phyloP scores from a whole-genome alignment of 2,113 vertebrate species.

The Cinclus cinclus region DNA sequence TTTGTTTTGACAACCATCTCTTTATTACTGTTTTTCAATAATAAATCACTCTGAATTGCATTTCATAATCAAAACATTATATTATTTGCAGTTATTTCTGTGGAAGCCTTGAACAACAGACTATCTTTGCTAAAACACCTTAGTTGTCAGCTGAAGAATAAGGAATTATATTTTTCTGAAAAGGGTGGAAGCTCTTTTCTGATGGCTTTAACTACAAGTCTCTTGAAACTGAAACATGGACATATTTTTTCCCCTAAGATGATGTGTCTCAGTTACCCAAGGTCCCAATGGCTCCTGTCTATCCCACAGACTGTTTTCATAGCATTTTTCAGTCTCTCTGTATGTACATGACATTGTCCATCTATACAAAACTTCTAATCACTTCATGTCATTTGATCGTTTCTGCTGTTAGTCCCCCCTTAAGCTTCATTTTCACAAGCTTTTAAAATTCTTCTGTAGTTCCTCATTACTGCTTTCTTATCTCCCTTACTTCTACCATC shows the following conservation, averaged over 20 bases:
- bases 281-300: background rate
- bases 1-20: background rate
- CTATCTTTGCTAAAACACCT: background rate
- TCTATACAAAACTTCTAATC: background rate
- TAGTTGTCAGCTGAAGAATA: background rate
- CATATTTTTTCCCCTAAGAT: background rate
- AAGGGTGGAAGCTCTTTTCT: background rate
- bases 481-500: background rate
- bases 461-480: background rate
- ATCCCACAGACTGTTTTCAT: background rate
- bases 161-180: background rate
- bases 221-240: background rate
- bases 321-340: background rate
- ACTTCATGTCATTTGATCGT: background rate
- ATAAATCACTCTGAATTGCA: background rate
- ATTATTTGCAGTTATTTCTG: background rate
- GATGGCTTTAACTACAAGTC: background rate
- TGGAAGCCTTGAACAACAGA: background rate
- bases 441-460: background rate
- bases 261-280: background rate
- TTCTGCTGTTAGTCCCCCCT: background rate
- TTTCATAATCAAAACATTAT: background rate
- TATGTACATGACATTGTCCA: background rate
- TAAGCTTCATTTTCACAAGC: background rate
- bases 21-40: background rate